Evolutionary conservation across 2,888 invertebrate genomes (phyloP).

Genomic region (Branchipolynoe longqiensis): DNA sequence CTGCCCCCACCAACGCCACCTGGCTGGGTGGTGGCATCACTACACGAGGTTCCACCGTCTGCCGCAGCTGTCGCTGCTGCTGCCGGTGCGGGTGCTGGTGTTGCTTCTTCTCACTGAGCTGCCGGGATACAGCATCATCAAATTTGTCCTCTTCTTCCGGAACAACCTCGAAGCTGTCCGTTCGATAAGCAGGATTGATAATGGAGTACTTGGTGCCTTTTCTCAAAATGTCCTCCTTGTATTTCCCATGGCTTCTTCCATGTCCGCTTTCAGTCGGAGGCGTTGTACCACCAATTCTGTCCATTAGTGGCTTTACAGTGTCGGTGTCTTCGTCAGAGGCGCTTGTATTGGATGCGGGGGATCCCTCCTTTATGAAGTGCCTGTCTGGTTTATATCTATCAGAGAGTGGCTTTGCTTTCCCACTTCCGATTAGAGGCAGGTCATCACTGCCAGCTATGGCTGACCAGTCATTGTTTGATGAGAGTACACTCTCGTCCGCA

Average conservation of each 20-base stretch:
- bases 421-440: not conserved
- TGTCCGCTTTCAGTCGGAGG: not conserved
- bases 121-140: not conserved
- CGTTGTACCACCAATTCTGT: not conserved
- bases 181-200: not conserved
- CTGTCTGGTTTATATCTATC: not conserved
- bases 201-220: not conserved
- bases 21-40: not conserved
- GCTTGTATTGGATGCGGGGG: constrained; percentile 41
- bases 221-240: no score
- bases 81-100: no score
- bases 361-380: constrained; percentile 3
- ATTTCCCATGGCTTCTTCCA: no score
- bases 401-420: not conserved
- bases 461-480: constrained; percentile 36
- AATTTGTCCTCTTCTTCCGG: not conserved
- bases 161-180: constrained; percentile 2
- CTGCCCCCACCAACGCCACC: not conserved
- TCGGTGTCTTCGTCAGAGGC: constrained; percentile 20
- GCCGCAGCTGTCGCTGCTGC: not conserved
- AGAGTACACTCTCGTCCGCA: constrained; percentile 20
- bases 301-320: not conserved
- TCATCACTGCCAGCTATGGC: not conserved
- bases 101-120: not conserved
- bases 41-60: not conserved